Evolutionary conservation across 2,888 invertebrate species (phyloP), one percentile per base, ranked within the genome.

Genomic region (Trachelus iudaicus): DNA sequence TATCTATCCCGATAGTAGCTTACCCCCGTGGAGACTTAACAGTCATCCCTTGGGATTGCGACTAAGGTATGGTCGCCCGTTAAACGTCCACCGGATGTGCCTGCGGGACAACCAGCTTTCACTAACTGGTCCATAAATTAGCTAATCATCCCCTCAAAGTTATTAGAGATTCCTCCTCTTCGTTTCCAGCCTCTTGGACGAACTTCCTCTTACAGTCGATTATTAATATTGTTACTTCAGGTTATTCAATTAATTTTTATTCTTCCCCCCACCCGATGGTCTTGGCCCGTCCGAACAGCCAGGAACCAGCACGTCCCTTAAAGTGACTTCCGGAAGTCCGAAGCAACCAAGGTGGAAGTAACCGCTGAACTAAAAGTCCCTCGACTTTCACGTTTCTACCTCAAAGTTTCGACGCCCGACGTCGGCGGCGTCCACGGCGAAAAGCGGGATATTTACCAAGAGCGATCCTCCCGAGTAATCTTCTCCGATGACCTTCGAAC

Each of bases 1-100:
- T 88, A 87, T 87, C 87, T 84, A 76, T 81, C 79, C 79, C 69
- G 31, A 71, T 71, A 31, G 71, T 71, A 31, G 31, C 71, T 31
- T 31, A 71, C 4, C 69, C 71, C 71, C 31, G 3, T 71, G 2
- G 31, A 33, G 71, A 71, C 56, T 56, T 56, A 56, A 56, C 23
- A 23, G 56, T 56, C 56, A 56, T 56, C 56, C 56, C 56, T 56
- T 56, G 23, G 23, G 56, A 56, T 56, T 56, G 56, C 56, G 56
- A 56, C 23, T 56, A 56, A 56, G 56, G 56, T 56, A 56, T 56
- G 56, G 56, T 56, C 56, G 56, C 56, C 56, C 71, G 71, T 31
- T 71, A 71, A 71, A 71, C 34, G 71, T 71, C 71, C 33, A 12
- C 71, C 71, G 71, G 71, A 71, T 33, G 71, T 56, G 56, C 23